Evolutionary conservation across 2,797 vertebrate species (phyloP), one percentile per base, ranked within the genome.

Genomic region (Cygnus olor): DNA sequence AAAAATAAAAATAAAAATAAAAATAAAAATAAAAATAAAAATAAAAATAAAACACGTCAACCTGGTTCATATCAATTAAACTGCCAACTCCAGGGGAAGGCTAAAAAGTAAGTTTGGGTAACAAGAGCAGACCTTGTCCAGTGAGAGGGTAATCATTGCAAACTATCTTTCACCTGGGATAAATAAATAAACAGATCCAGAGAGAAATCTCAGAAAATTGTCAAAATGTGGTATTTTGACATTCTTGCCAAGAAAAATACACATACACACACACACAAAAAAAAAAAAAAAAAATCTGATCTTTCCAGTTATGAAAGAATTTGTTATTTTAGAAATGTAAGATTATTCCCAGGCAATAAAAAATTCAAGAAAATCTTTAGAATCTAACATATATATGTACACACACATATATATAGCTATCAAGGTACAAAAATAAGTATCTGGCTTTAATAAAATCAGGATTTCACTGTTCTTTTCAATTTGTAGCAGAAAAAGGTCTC

Each of bases 61-160:
- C 80, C 18, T 72, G 70, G 85, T 94, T 95, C 85, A 81, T 94
- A 93, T 93, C 96, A 95, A 88, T 94, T 96, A 96, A 95, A 90
- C 34, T 86, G 77, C 54, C 83, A 95, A 8, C 70, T 95, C 83
- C 63, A 79, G 82, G 47, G 47, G 30, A 93, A 91, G 66, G 30
- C 63, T 84, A 76, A 91, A 93, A 95, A 91, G 80, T 79, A 94
- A 81, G 66, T 66, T 0, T 70, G 70, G 73, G 76, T 93, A 93
- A 92, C 85, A 93, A 94, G 94, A 95, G 66, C 66, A 95, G 73
- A 84, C n/a, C 34, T 95, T 95, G 70, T 76, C 77, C 66, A 79
- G 45, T 42, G 63, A 88, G 51, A 72, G 45, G 20, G 42, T 53
- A 30, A 68, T 74, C 61, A 86, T 45, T 91, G 47, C 68, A 91